These are phyloP conservation scores for Pyrgilauda ruficollis DNA, from an alignment of 2,113 vertebrate genomes.

Conservation along the genomic window DNA sequence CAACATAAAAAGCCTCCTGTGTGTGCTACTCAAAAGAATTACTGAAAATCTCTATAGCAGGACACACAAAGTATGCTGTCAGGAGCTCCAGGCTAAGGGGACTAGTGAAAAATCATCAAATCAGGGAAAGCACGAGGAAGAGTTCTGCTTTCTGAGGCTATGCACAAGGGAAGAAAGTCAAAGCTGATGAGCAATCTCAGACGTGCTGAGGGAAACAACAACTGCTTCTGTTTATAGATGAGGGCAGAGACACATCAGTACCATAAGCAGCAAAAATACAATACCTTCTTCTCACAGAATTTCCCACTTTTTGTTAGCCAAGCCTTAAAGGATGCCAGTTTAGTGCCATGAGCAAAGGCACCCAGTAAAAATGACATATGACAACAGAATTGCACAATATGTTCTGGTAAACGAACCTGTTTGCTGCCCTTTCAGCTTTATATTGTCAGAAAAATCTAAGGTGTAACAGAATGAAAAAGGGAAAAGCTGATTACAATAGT, in stretches of 20 bases:
- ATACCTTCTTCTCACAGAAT: neutral
- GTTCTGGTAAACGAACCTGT: neutral
- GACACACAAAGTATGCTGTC: neutral
- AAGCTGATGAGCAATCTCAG: constrained; percentile 7
- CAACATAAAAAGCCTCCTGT: constrained; percentile 1
- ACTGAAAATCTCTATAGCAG: neutral
- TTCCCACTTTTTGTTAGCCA: neutral
- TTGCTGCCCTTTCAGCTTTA: neutral
- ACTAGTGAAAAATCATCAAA: constrained; percentile 34
- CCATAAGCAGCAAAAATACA: neutral
- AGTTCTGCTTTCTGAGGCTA: neutral
- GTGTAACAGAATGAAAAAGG: neutral
- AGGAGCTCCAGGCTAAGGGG: constrained; percentile 14
- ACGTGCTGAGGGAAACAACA: neutral
- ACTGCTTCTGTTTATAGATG: neutral
- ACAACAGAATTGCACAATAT: neutral
- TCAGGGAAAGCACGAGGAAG: neutral
- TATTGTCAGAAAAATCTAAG: neutral
- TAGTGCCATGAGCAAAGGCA: neutral
- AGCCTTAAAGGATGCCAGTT: neutral
- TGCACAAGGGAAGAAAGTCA: neutral
- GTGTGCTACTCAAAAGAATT: constrained; percentile 24
- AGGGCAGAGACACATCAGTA: neutral
- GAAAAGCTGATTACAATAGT: neutral
- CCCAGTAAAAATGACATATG: neutral